Evolutionary conservation across 2,113 vertebrate species (phyloP), one percentile per base, ranked within the genome.

Genomic region (Gymnocephalus cernua): DNA sequence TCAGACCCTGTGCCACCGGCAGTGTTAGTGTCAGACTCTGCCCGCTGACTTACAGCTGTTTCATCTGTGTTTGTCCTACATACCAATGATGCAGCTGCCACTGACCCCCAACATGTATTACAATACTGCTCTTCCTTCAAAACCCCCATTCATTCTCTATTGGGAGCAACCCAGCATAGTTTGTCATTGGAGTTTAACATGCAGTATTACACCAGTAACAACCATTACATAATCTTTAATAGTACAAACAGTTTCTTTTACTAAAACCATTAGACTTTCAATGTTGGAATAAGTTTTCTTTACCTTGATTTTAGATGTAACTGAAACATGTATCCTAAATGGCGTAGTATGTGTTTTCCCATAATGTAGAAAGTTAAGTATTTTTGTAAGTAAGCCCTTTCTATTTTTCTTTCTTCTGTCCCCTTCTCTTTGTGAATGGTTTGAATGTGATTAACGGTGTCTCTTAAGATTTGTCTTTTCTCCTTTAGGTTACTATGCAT

Each of bases 391-490:
- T 97, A 98, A 97, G 97, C 94, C 96, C 89, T 96, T 93, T 95
- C 90, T 95, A 92, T 93, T 93, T 96, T 94, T 94, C 93, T 94
- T 94, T 93, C 89, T 89, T 93, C 91, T 94, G 89, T 93, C 83
- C 90, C 91, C 89, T 93, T 95, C 80, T 95, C 92, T 95, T 93
- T 97, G 96, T 99, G 96, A 97, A 97, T 96, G 97, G 96, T 97
- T 97, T 97, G 95, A 96, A 95, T 97, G 97, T 98, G 96, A 99
- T 99, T 99, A 99, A 99, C 96, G 89, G 95, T 98, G 95, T 98
- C 96, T 98, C 95, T 96, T 96, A 97, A 99, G 98, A 97, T 98
- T 96, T 95, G 97, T 95, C 96, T 97, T 96, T 96, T 98, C 97
- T 97, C 96, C 97, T 97, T 96, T 97, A 99, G 98, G 98, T 97